Evolutionary conservation across 2,113 vertebrate genomes (phyloP), one percentile per base, ranked within the genome.

Genomic region (Scytalopus superciliaris): DNA sequence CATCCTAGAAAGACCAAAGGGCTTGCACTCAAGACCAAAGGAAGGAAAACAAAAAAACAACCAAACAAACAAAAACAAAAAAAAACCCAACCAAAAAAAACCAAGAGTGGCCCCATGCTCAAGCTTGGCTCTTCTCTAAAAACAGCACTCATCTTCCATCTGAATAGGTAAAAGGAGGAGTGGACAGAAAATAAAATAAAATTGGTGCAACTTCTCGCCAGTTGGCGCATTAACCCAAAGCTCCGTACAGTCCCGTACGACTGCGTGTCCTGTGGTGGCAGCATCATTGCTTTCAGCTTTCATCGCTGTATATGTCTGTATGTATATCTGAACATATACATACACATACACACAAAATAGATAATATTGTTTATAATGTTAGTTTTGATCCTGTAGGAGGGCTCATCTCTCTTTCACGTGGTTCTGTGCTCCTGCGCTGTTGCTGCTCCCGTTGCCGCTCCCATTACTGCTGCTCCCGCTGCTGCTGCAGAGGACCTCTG

Each of bases 371-470:
- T 74, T 72, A 14, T 87, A n/a, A 92, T 60, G 93, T 97, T 95
- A 96, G 95, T 96, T 95, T 90, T 76, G 93, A 81, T 96, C 85
- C 87, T 64, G 90, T 15, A 57, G 89, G 74, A 85, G 95, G 95
- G 97, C 98, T 99, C 99, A 99, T 99, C 99, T 99, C 98, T 99
- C 99, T 60, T 99, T 99, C 95, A 99, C 98, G 0, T 99, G 99
- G 98, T 99, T 99, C 98, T 99, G 99, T 98, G 99, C 98, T 87
- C 98, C 98, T 35, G 98, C 97, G 42, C 96, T 95, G 96, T 98
- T 92, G 45, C 95, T 96, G 96, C 98, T 92, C 23, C 97, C 92
- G 0, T 92, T 95, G 62, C 93, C 78, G 2, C 95, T 79, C 12
- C 96, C 91, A 1, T 97, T 96, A 31, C 93, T 97, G 91, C 97